Percentiles rank a stretch among this genome's conserved stretches.
Conservation (phyloP, 2,797 vertebrate genomes). For the Pseudochaenichthys georgianus region DNA sequence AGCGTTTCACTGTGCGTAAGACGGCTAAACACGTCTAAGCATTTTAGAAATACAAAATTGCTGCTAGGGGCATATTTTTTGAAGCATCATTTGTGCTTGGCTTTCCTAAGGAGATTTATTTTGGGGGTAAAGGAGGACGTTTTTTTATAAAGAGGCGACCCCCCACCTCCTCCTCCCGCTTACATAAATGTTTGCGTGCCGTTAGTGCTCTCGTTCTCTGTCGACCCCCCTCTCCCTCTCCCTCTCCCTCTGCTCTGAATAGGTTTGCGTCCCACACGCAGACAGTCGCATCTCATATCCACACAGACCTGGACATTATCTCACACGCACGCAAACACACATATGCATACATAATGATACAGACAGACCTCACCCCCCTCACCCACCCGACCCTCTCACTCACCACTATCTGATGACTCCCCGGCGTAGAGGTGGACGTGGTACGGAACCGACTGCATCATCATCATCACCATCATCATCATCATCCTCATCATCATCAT, state of each 20-base stretch:
- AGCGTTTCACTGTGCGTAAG: background rate
- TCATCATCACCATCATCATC: conserved; percentile 50
- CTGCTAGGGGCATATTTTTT: background rate
- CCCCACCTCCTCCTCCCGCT: conserved; percentile 42
- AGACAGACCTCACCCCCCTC: conserved; percentile 35
- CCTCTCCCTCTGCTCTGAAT: conserved; percentile 7
- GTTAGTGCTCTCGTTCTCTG: conserved; percentile 64
- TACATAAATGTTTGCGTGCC: conserved; percentile 82
- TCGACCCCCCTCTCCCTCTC: conserved; percentile 19
- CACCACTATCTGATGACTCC: conserved; percentile 83
- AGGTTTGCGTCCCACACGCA: conserved; percentile 50
- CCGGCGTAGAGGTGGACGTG: conserved; percentile 75
- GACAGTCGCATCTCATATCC: conserved; percentile 56
- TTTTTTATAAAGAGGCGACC: conserved; percentile 39
- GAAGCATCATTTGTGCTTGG: conserved; percentile 15
- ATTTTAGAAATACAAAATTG: background rate
- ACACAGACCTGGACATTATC: conserved; percentile 43
- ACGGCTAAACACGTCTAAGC: background rate
- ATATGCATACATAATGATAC: conserved; percentile 53
- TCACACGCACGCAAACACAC: conserved; percentile 14
- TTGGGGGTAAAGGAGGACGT: conserved; percentile 44
- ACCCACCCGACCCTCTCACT: conserved; percentile 29
- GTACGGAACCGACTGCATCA: conserved; percentile 73
- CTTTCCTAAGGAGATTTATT: conserved; percentile 23
- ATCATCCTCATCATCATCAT: too few species aligned